Base-by-base conservation (phyloP, 2,113 vertebrate genomes). In the Scomber colias region DNA sequence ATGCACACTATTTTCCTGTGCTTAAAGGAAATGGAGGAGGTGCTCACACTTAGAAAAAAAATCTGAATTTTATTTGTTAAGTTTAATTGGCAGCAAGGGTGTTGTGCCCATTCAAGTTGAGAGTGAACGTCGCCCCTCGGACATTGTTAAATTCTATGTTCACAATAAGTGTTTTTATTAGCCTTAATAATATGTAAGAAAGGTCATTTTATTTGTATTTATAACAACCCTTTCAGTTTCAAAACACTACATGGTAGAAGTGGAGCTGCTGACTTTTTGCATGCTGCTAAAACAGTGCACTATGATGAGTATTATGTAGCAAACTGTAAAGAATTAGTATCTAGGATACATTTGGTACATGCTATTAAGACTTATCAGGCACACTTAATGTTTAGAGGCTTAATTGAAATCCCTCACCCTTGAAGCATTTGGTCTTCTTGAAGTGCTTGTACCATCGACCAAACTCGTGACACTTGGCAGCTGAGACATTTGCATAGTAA, bases 361-460 rank as follows among this genome's bases (percentile, higher is more conserved):
- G 17, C 24, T 65, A 11, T 72, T 66, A 48, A 70, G 44, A 84
- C 24, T 60, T 35, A 61, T 17, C 66, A 61, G 53, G 19, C 55
- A 67, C 46, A 24, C 3, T 69, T 21, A 5, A 45, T 63, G 45
- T 31, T 79, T 63, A 46, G 45, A 83, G 5, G 48, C 48, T 44
- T 73, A 44, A 67, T 51, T 76, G 45, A 81, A 77, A 75, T 19
- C 56, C 89, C 96, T 97, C 95, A 98, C 97, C 97, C 93, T 97
- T 96, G 96, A 96, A 97, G 94, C 96, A 96, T 95, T 97, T 97
- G 95, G 96, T 96, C 96, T 97, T 98, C 96, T 97, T 99, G 96
- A 98, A 98, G 96, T 98, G 96, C 95, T 98, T 99, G 96, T 98
- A 99, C 97, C 97, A 99, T 91, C 97, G 96, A 93, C 97, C 97